Conservation (phyloP, 2,888 invertebrate species). For the Herminia tarsipennalis region DNA sequence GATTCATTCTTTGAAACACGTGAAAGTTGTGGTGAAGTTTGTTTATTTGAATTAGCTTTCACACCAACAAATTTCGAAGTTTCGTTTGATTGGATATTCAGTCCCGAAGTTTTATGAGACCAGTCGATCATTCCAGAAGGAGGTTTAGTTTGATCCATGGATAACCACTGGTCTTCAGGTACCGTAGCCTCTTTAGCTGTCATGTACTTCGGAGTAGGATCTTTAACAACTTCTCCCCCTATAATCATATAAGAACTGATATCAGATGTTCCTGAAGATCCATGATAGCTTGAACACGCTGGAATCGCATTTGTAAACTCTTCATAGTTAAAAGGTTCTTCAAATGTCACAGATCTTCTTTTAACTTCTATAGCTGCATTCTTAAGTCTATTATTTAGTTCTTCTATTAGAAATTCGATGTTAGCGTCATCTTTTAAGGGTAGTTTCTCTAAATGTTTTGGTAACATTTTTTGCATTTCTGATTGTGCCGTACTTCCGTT, state of each 20-base stretch:
- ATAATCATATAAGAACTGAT: slow-evolving; percentile 27
- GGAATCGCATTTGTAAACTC: slow-evolving; percentile 49
- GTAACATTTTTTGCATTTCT: slow-evolving; percentile 51
- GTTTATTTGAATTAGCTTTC: background rate
- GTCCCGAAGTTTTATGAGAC: too few relatives aligned
- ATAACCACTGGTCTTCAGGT: slow-evolving; percentile 20
- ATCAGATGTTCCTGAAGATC: slow-evolving; percentile 13
- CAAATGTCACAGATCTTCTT: slow-evolving; percentile 45
- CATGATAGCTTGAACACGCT: slow-evolving; percentile 45
- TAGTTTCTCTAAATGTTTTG: slow-evolving; percentile 49
- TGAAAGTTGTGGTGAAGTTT: background rate
- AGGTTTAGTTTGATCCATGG: slow-evolving; percentile 14
- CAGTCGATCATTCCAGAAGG: slow-evolving; percentile 14
- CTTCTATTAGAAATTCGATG: slow-evolving; percentile 54
- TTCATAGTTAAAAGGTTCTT: slow-evolving; percentile 43
- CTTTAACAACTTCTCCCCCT: slow-evolving; percentile 24
- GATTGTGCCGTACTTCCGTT: slow-evolving; percentile 34
- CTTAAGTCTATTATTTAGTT: slow-evolving; percentile 58
- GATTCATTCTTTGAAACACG: background rate
- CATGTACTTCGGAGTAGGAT: slow-evolving; percentile 2
- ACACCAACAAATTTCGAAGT: too few relatives aligned
- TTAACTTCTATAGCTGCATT: slow-evolving; percentile 39
- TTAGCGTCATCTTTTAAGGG: slow-evolving; percentile 47
- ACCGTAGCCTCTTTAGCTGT: background rate
- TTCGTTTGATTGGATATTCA: too few relatives aligned